Base-by-base conservation (phyloP, 2,113 vertebrate genomes). In the Vulpes ferrilata region DNA sequence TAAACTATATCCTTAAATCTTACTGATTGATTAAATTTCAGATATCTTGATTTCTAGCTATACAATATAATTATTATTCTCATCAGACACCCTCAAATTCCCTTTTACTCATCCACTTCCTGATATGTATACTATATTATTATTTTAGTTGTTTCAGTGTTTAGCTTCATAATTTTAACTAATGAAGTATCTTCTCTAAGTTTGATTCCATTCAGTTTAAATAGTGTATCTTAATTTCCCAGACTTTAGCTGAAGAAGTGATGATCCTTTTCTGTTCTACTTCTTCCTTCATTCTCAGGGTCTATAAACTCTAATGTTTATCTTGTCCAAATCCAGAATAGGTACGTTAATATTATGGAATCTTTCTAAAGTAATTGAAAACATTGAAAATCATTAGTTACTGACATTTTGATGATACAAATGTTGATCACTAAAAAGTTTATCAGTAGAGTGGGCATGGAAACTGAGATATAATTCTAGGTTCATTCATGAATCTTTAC, bases 321-420 rank as follows among this genome's bases (percentile, higher is more conserved):
- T 59, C 12, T 86, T 55, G 6, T 16, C 71, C 82, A 67, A 67
- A 27, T 87, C 89, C 4, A 19, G 82, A 71, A 71, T 8, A 96
- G 48, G 59, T 43, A n/a, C 3, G 8, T 60, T 76, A 87, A 88
- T 60, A 4, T 51, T 19, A 27, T 88, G 55, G 1, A 80, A 80
- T 65, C 53, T 96, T 74, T 65, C 73, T 90, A 55, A 84, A 35
- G 16, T 78, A 73, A 89, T 62, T 57, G 22, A 67, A 69, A 97
- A 51, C 27, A 82, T 16, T 84, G 2, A 89, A 86, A 93, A 87
- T 71, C 10, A 87, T 62, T 79, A 79, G 25, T 60, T 35, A 83
- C 67, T 95, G 73, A 91, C 5, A 80, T 84, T 64, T 92, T 84
- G 19, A 48, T 57, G 32, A 53, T 69, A 22, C 5, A 35, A 87